Base-by-base conservation (phyloP, 1,140 invertebrate species). In the Drosophila ercepeae region DNA sequence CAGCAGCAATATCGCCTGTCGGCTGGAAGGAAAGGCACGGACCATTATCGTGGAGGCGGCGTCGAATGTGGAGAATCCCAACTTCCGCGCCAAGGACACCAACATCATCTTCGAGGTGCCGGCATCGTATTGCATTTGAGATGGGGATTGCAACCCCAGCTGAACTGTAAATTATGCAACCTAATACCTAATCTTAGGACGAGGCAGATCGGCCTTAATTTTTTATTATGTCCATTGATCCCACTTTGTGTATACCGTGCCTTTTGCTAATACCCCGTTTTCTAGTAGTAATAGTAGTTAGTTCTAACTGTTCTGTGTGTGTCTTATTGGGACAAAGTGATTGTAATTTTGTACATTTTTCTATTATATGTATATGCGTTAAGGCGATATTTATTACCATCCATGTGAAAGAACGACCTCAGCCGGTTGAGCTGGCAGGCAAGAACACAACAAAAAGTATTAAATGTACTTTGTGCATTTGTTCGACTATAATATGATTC, bases 21-120 rank as follows among this genome's bases (percentile, higher is more conserved):
- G 83, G 1, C 60, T 91, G 42, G 90, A 89, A 11, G 79, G 73
- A 1, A 91, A 91, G 53, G 41, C 84, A 0, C 76, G 84, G 44
- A 83, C 72, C 6, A 90, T 91, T 70, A 50, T 75, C 4, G 75
- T 91, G 23, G 82, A 91, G 63, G 89, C 76, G 25, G 83, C 72
- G 5, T 46, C 86, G 23, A 89, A 86, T 54, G 82, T 91, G 50
- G 90, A 91, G 46, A 69, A 44, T 19, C 90, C 91, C 3, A 89
- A 63, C 36, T 91, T 91, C 65, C 71, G 82, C 53, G 70, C 86
- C 67, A 65, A 78, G 36, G 67, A 67, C 6, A 76, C 70, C 44
- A 89, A 73, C 36, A 91, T 91, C 23, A 90, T 91, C 34, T 91
- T 91, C 46, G 90, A 91, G 63, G 90, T 91, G 49, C 91, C 91